Evolutionary conservation across 2,113 vertebrate species (phyloP).

Genomic region (Zapus hudsonius): DNA sequence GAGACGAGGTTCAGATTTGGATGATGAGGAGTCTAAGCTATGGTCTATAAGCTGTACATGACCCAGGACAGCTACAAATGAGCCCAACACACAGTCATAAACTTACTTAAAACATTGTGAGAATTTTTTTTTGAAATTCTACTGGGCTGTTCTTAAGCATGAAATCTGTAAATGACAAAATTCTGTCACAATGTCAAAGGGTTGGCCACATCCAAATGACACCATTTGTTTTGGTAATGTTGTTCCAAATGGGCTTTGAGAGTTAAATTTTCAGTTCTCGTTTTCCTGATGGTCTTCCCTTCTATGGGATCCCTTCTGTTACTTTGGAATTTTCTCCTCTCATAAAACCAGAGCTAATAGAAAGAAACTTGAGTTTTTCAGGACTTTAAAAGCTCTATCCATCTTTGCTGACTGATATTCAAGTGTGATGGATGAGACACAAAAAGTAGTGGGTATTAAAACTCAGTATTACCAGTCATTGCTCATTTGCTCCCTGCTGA

Average conservation of each 20-base stretch:
- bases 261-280: background rate
- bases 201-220: background rate
- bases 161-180: too few relatives aligned
- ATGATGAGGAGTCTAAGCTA: background rate
- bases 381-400: slow-evolving; percentile 55
- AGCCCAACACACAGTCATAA: too few relatives aligned
- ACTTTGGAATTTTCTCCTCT: background rate
- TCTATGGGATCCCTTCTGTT: background rate
- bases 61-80: too few relatives aligned
- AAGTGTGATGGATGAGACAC: slow-evolving; percentile 61
- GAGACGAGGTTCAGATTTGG: background rate
- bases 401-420: slow-evolving; percentile 64
- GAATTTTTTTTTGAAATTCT: too few relatives aligned
- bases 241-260: background rate
- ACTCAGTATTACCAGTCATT: slow-evolving; percentile 70
- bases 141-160: too few relatives aligned
- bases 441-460: slow-evolving; percentile 69
- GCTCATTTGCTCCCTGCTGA: slow-evolving; percentile 69
- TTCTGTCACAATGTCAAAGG: too few relatives aligned
- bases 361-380: slow-evolving; percentile 53
- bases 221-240: background rate
- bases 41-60: too few relatives aligned
- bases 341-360: background rate
- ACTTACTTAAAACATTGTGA: too few relatives aligned
- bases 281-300: background rate